Base-by-base conservation (phyloP, 2,797 vertebrate species). In the Steatocranus sp. region DNA sequence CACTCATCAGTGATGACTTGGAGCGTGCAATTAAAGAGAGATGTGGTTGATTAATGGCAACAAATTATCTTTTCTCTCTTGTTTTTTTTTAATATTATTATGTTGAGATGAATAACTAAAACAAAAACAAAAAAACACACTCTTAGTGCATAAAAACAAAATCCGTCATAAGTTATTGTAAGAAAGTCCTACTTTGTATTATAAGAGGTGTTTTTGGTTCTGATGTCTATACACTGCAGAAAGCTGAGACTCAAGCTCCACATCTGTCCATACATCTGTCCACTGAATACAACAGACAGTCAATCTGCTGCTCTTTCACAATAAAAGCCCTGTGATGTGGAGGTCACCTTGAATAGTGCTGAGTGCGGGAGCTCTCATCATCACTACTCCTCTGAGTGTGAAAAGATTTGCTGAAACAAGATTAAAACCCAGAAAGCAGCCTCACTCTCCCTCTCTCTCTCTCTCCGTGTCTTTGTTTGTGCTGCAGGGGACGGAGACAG, bases 401-500 rank as follows among this genome's bases (percentile, higher is more conserved):
- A 75, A 76, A 66, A 30, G 51, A 78, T 83, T 63, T 74, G 48
- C 84, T 83, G 84, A 79, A 80, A 87, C 18, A 1, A 86, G 75
- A 79, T 76, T 79, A 81, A 82, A 73, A 82, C 38, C 11, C 78
- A 70, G 8, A 83, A 80, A 75, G 36, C 43, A 50, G 30, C 11
- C 41, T 61, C 49, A 15, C 41, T 11, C 51, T 74, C n/a, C 6
- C 80, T 58, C 54, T 58, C 18, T 38, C 5, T 83, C 6, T 86
- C 46, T 30, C 27, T 87, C 6, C 34, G 11, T 41, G 11, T 75
- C 3, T 89, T 32, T 86, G 20, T 83, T 43, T 84, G 79, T 81
- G 27, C 91, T 97, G 97, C 97, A 61, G 97, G 97, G 80, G 98
- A 99, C 15, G 95, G 97, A 85, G 98, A 99, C 93, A 97, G 95